Base-by-base conservation (phyloP, 2,113 vertebrate genomes). In the Planiliza haematocheilus region DNA sequence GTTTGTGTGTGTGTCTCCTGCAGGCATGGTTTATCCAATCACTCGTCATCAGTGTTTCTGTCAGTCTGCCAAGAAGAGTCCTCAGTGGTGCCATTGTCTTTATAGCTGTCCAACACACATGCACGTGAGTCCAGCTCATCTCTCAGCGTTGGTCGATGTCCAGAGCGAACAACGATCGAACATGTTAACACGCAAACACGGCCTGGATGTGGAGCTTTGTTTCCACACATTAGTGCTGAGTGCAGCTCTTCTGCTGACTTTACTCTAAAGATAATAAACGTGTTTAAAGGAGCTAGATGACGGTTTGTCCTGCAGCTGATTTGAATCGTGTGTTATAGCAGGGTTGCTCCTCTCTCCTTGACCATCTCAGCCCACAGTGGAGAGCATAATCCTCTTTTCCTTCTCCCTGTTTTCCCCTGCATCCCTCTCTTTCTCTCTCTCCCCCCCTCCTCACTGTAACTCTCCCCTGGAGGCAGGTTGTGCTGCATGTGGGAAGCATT, bases 11-110 rank as follows among this genome's bases (percentile, higher is more conserved):
- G 56, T 70, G 62, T 63, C 18, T 87, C 66, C 82, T 87, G 62
- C 52, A 85, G 85, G 83, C 82, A 81, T 42, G 65, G 85, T 88
- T 89, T 84, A 77, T 84, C 81, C 83, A 89, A 90, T 92, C 90
- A 90, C 83, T 85, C 82, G 83, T 78, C 86, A 90, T 89, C 83
- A 91, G 73, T 72, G 82, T 79, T 85, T 79, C 80, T 91, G 87
- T 88, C 88, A 89, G 60, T 86, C 83, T 86, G 84, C 84, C 86
- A 88, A 82, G 70, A 79, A 79, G 46, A 86, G 67, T 70, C 76
- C 62, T 83, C 75, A 58, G 80, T 66, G 14, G 74, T 66, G 76
- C 68, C 67, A 79, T 85, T 87, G 83, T 89, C 79, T 87, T 83
- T 79, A 74, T 65, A 70, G 62, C 59, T 4, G 20, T 77, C 64